These are phyloP conservation scores for Drosophila trichaetosa DNA, from an alignment of 2,888 invertebrate species.

Conservation along the genomic window DNA sequence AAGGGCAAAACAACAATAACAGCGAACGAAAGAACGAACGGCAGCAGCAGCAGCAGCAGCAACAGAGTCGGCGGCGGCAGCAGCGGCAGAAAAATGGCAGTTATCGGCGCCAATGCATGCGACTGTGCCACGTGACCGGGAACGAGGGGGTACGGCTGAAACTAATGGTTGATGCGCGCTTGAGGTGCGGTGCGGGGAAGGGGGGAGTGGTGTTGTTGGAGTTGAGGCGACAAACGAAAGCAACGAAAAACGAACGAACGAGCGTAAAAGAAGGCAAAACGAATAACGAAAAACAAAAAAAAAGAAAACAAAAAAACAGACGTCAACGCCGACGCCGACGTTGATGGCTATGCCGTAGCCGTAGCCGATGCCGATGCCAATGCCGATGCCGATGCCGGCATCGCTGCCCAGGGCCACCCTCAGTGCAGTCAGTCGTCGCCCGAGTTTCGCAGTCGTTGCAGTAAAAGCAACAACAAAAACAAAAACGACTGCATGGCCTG, in stretches of 20 bases:
- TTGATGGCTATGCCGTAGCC: conserved; percentile 39
- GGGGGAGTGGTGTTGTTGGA: not conserved
- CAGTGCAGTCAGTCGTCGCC: conserved; percentile 51
- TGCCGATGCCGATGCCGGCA: conserved; percentile 42
- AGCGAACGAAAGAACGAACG: conserved; percentile 15
- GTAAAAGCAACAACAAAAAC: conserved; percentile 46
- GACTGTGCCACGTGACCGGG: conserved; percentile 76
- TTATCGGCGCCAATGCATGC: conserved; percentile 82
- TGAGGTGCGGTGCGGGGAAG: conserved; percentile 1
- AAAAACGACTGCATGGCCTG: conserved; percentile 46
- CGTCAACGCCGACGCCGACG: conserved; percentile 40
- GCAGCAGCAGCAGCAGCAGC: conserved; percentile 34
- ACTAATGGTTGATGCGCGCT: conserved; percentile 7
- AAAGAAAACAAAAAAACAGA: conserved; percentile 22
- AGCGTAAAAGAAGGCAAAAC: conserved; percentile 40
- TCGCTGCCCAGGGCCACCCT: conserved; percentile 64
- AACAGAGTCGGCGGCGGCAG: conserved; percentile 20
- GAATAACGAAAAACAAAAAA: conserved; percentile 14
- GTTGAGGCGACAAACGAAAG: conserved; percentile 42
- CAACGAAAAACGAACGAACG: conserved; percentile 48
- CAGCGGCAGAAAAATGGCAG: conserved; percentile 75
- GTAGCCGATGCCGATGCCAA: conserved; percentile 29
- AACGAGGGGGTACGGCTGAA: conserved; percentile 26
- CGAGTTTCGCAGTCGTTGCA: conserved; percentile 62
- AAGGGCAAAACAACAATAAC: conserved; percentile 46